Percentiles rank a stretch among this genome's conserved stretches.
Evolutionary conservation across 2,797 vertebrate species (phyloP).

Genomic region (Brotogeris chrysoptera): DNA sequence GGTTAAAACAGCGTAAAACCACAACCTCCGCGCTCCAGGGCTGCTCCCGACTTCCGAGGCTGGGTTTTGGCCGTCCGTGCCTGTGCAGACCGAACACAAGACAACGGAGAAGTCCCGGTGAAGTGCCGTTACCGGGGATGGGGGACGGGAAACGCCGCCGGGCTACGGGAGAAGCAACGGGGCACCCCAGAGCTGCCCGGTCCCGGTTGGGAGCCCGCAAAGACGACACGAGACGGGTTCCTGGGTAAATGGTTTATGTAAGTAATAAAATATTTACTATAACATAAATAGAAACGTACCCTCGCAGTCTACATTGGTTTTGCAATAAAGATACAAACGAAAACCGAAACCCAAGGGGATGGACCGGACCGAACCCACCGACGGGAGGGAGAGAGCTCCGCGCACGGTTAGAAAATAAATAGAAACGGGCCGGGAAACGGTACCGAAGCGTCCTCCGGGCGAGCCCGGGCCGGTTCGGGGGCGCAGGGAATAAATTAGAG

Average conservation of each 20-base stretch:
- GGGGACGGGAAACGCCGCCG: not conserved
- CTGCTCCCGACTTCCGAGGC: not conserved
- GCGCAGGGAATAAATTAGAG: constrained; percentile 47
- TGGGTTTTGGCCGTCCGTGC: not conserved
- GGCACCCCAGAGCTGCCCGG: not conserved
- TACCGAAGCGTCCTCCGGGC: not conserved
- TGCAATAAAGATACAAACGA: constrained; percentile 87
- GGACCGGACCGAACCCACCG: constrained; percentile 21
- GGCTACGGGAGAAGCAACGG: not conserved
- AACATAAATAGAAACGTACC: constrained; percentile 99
- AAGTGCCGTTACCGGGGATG: not conserved
- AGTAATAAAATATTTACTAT: constrained; percentile 99
- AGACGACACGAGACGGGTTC: constrained; percentile 91
- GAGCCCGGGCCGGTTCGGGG: not conserved
- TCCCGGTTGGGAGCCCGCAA: constrained; percentile 58
- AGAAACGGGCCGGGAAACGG: constrained; percentile 80
- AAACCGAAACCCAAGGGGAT: constrained; percentile 67
- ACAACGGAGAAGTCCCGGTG: not conserved
- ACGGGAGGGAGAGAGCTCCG: constrained; percentile 78
- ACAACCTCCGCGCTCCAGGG: not conserved
- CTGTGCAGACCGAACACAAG: not conserved
- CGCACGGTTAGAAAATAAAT: constrained; percentile 98
- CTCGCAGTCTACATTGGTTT: constrained; percentile 92
- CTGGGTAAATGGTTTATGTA: constrained; percentile 99
- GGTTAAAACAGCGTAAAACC: rapidly evolving